phyloP scores from a whole-genome alignment of 1,140 invertebrate species.

The Dreissena rostriformis region DNA sequence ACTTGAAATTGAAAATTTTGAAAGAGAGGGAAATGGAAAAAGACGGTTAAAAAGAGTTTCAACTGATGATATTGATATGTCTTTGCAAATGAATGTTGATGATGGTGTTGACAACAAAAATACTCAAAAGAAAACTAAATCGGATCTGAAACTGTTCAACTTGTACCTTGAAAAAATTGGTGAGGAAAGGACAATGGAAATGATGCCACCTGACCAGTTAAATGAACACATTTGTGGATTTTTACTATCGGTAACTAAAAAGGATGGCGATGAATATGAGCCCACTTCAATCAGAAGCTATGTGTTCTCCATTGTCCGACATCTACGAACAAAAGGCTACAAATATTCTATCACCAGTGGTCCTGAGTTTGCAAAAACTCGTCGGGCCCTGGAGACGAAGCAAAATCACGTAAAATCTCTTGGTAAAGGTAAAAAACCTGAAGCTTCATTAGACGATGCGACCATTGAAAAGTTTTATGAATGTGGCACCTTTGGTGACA shows the following conservation, averaged over 20 bases:
- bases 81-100: no score
- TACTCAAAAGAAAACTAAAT: conserved; percentile 8
- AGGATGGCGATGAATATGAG: conserved; percentile 26
- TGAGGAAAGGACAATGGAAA: neutral
- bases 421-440: conserved; percentile 17
- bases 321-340: conserved; percentile 3
- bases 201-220: neutral
- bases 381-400: conserved; percentile 1
- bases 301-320: conserved; percentile 6
- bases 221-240: neutral
- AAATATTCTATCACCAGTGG: neutral
- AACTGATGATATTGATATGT: no score
- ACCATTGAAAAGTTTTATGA: no score
- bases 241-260: no score
- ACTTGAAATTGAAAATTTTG: no score
- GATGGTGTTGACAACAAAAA: conserved; percentile 42
- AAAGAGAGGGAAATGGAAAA: no score
- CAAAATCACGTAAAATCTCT: neutral
- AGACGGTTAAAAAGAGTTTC: no score
- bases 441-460: no score
- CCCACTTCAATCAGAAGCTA: neutral
- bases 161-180: neutral
- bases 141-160: neutral
- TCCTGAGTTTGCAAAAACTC: conserved; percentile 17
- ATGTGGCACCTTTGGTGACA: no score